phyloP scores from a whole-genome alignment of 2,113 vertebrate genomes.

The Arizona elegans region DNA sequence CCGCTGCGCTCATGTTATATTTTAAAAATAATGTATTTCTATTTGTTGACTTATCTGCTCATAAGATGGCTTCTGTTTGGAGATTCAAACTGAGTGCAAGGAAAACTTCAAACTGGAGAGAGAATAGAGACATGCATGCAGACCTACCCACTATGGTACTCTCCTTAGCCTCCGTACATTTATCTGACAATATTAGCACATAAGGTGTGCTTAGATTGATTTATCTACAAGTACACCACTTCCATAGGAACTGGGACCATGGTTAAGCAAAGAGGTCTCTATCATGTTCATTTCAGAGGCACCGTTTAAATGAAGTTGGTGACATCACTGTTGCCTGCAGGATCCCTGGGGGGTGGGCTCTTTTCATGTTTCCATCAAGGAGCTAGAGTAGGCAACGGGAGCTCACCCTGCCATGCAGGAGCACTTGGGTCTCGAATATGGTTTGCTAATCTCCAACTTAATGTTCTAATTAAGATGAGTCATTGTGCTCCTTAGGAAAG shows the following conservation, averaged over 20 bases:
- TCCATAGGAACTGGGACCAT: not conserved
- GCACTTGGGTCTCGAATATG: too few species aligned
- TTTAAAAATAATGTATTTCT: not conserved
- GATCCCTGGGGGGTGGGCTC: too few species aligned
- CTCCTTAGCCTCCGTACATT: not conserved
- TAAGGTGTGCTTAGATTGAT: not conserved
- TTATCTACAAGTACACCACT: not conserved
- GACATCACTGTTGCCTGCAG: too few species aligned
- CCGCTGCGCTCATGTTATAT: too few species aligned
- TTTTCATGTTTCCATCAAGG: too few species aligned
- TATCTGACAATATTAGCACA: not conserved
- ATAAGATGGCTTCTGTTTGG: not conserved
- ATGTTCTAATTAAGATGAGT: too few species aligned
- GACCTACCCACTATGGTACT: not conserved
- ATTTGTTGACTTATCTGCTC: not conserved
- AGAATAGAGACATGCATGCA: not conserved
- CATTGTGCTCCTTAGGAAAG: not conserved
- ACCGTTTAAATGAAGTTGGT: too few species aligned
- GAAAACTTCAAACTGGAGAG: not conserved
- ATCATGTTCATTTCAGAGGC: too few species aligned
- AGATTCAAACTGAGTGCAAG: not conserved
- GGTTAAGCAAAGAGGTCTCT: too few species aligned
- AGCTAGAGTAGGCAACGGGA: too few species aligned
- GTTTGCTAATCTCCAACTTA: too few species aligned
- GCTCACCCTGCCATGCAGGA: too few species aligned